Conservation (phyloP, 2,113 vertebrate species). For the Apeltes quadracus region DNA sequence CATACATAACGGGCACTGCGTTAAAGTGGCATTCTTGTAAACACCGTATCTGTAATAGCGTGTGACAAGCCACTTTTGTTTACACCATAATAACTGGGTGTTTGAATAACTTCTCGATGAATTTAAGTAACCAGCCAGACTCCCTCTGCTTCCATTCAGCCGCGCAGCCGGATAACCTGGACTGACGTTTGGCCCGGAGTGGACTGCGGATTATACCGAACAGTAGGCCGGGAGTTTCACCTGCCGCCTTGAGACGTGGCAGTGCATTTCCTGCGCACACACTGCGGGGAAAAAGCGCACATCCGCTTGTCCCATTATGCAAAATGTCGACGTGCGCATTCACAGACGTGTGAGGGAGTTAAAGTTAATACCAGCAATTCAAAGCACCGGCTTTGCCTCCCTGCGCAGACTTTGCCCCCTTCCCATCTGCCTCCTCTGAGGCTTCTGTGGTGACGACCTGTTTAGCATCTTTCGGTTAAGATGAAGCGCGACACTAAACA, state of each 20-base stretch:
- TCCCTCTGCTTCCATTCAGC: constrained; percentile 78
- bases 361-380: constrained; percentile 17
- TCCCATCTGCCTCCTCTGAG: constrained; percentile 54
- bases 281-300: constrained; percentile 11
- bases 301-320: constrained; percentile 53
- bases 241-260: constrained; percentile 37
- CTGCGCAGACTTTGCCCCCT: constrained; percentile 21
- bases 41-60: constrained; percentile 73
- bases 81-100: constrained; percentile 78
- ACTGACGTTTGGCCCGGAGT: constrained; percentile 68
- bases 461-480: constrained; percentile 93
- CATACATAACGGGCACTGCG: constrained; percentile 59
- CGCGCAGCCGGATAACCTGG: constrained; percentile 64
- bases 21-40: constrained; percentile 77
- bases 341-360: constrained; percentile 34
- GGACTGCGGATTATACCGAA: constrained; percentile 63
- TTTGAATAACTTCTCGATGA: constrained; percentile 80
- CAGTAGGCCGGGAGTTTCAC: constrained; percentile 55
- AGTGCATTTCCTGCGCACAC: constrained; percentile 33
- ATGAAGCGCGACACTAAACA: constrained; percentile 92
- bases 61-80: constrained; percentile 78
- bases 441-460: constrained; percentile 93
- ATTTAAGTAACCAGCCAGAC: constrained; percentile 74
- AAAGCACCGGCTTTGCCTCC: constrained; percentile 35
- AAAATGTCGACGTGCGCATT: constrained; percentile 34